Base-by-base conservation (phyloP, 2,888 invertebrate genomes). In the Geophilus truncorum region DNA sequence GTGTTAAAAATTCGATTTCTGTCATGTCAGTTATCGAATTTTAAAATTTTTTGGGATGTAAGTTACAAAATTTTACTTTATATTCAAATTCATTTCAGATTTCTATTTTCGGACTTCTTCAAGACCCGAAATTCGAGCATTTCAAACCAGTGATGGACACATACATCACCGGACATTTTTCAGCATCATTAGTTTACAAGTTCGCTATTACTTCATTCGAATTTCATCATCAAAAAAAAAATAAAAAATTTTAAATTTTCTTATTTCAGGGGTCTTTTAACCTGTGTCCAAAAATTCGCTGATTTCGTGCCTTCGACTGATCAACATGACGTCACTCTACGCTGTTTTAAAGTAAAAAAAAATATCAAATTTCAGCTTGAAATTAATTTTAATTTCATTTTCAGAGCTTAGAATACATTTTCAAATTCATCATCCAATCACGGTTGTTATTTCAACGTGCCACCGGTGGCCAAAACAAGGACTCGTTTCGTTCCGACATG, bases 131-230 rank as follows among this genome's bases (percentile, higher is more conserved):
- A 85, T 97, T 96, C 87, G 95, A 96, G 86, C 96, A 97, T 86
- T 97, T 97, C 87, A 93, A 94, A 84, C 95, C 96, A 0, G 96
- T 97, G 0, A 91, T 97, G 87, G 96, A 97, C 85, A 94, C 94
- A 0, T 98, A 98, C 86, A 96, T 97, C 80, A 93, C 93, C 84
- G 94, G 94, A 83, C 96, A 96, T 87, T 97, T 98, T 88, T 95
- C 97, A 0, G 96, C 96, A 0, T 95, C 97, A 0, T 89, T 97
- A 15, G 97, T 97, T 21, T 96, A 97, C 88, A 96, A 95, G 93
- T 93, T 79, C 70, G 28, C n/a, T 32, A n/a, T n/a, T n/a, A n/a
- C n/a, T n/a, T n/a, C n/a, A n/a, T n/a, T n/a, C n/a, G n/a, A n/a
- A n/a, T n/a, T 28, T 75, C 30, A 9, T 30, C 34, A 77, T 9